Evolutionary conservation across 2,797 vertebrate species (phyloP).

Genomic region (Molossus molossus): DNA sequence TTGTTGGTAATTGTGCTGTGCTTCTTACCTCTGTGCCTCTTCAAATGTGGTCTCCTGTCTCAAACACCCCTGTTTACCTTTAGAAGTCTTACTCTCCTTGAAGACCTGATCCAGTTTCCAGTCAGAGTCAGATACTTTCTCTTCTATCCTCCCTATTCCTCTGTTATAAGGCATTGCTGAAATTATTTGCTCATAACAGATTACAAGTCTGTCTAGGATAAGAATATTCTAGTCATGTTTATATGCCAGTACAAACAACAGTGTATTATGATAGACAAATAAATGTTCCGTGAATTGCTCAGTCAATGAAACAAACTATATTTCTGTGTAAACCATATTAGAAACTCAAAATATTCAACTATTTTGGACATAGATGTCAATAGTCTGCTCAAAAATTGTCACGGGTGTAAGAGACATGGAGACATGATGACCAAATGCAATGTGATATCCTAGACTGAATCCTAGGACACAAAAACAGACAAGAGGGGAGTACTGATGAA

Average conservation of each 20-base stretch:
- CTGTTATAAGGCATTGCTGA: background rate
- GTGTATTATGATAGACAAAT: background rate
- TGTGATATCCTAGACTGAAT: background rate
- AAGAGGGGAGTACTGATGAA: background rate
- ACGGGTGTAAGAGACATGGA: background rate
- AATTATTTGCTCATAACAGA: background rate
- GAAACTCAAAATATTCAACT: background rate
- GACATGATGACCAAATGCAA: background rate
- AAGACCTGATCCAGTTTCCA: background rate
- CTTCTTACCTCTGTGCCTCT: background rate
- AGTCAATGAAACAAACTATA: background rate
- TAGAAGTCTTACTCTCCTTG: background rate
- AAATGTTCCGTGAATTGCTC: background rate
- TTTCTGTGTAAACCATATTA: background rate
- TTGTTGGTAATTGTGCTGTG: accelerated
- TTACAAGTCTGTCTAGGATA: background rate
- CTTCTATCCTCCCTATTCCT: background rate
- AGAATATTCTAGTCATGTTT: background rate
- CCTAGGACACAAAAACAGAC: background rate
- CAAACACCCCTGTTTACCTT: accelerated
- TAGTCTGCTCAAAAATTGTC: background rate
- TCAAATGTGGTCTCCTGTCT: accelerated
- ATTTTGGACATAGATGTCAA: background rate
- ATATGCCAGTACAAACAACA: background rate
- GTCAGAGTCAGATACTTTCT: background rate